Base-by-base conservation (phyloP, 2,888 invertebrate genomes). In the Nematopogon swammerdamellus region DNA sequence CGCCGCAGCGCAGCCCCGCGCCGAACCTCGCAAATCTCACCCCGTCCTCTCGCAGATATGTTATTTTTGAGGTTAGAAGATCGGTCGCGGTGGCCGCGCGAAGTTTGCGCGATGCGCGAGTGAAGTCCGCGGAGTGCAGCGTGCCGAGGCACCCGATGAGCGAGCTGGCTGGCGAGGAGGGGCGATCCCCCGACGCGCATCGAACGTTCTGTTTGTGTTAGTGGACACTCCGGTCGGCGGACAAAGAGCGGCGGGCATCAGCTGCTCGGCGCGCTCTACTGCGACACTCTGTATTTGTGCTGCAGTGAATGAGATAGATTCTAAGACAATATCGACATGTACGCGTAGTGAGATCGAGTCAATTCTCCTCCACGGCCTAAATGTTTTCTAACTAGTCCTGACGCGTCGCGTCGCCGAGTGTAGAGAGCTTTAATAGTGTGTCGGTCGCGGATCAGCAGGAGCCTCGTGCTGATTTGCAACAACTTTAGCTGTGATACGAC, bases 191-290 rank as follows among this genome's bases (percentile, higher is more conserved):
- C n/a, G n/a, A n/a, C 25, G 25, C 25, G 36, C 14, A 36, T 36
- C 36, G 11, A 74, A 70, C 72, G 76, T 67, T 79, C 77, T 72
- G 72, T 77, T 75, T 79, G 79, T 77, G 75, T 79, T 70, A 76
- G 77, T 75, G 77, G 76, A 67, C 76, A 77, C 76, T 65, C 70
- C 75, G 67, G 61, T 74, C 74, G 70, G 74, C 73, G 76, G 74
- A 79, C 79, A 77, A 77, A 79, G 79, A 68, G 72, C 36, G 4
- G 36, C 36, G 36, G 36, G 36, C 36, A 36, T 36, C 36, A 36
- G 36, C 36, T 36, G 36, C 36, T 36, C 8, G 36, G 36, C 36
- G 36, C 25, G 25, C 25, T 25, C 5, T 8, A 4, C 25, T 25
- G 25, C 25, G 25, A 25, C 25, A 25, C 4, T 6, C 25, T n/a